A percentile compares a stretch with the other conserved stretches of the same genome.
Conservation (phyloP, 2,113 vertebrate genomes). For the Brienomyrus longianalis region DNA sequence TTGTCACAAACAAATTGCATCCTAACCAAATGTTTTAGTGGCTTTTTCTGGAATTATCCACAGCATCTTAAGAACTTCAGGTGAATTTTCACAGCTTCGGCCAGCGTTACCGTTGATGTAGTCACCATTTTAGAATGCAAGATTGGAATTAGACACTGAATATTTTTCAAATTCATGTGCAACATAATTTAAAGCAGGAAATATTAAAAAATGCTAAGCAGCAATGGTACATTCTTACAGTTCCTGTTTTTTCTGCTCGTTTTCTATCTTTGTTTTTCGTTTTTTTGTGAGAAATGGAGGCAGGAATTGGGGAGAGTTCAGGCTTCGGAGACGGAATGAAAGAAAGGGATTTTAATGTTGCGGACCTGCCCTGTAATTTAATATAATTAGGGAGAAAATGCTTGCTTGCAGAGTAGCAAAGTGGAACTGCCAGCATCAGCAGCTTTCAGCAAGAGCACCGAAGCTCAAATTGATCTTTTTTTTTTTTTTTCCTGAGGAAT, state of each 20-base stretch:
- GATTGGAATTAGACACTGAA: not conserved
- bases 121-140: not conserved
- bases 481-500: conserved; percentile 12
- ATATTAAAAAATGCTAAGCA: not conserved
- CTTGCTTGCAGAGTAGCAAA: conserved; percentile 41
- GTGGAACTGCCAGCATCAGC: conserved; percentile 40
- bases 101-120: not conserved
- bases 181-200: not conserved
- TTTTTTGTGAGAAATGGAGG: conserved; percentile 44
- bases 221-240: not conserved
- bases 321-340: conserved; percentile 36
- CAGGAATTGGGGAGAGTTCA: conserved; percentile 57
- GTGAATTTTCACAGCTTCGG: not conserved
- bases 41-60: not conserved
- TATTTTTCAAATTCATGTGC: not conserved
- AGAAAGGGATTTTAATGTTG: conserved; percentile 37
- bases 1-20: not conserved
- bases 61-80: not conserved
- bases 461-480: conserved; percentile 26
- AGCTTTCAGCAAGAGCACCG: conserved; percentile 35
- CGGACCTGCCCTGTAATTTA: conserved; percentile 44
- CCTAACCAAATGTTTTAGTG: not conserved
- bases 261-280: conserved; percentile 6
- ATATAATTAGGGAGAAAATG: conserved; percentile 48
- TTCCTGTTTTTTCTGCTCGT: conserved; percentile 9